Evolutionary conservation across 2,888 invertebrate genomes (phyloP), one percentile per base, ranked within the genome.

Genomic region (Mesorhabditis belari): DNA sequence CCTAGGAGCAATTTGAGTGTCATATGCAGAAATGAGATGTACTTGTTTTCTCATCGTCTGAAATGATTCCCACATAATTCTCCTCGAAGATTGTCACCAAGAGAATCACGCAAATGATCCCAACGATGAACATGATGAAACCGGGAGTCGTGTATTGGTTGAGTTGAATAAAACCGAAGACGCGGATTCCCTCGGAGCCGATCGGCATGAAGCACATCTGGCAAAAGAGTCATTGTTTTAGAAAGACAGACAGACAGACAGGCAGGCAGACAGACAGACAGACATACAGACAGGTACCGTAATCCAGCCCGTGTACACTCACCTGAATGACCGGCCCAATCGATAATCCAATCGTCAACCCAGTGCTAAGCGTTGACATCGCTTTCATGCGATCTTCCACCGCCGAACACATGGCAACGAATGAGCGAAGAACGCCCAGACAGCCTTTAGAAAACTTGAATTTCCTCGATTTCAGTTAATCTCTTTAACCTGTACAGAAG

Each of bases 401-500:
- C 17, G 29, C 49, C n/a, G 52, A 52, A 24, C 51, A 50, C 44
- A 35, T 53, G 21, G 59, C 25, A 9, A 44, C 25, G 28, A 56
- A 57, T 3, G 58, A 19, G 50, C 55, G 54, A 4, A 55, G 57
- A 28, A 55, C 17, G 52, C 52, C 25, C 64, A 67, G 67, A 61
- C 12, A 60, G 58, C 3, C 67, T 57, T 85, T 2, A n/a, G n/a
- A n/a, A n/a, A n/a, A n/a, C n/a, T n/a, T n/a, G n/a, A n/a, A n/a
- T n/a, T n/a, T n/a, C n/a, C 94, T 92, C 29, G 92, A 92, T 73
- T 90, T 91, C 85, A 96, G 52, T n/a, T n/a, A n/a, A n/a, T n/a
- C n/a, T n/a, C n/a, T n/a, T n/a, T n/a, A n/a, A 35, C 44, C 44
- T 17, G 44, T 35, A 35, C 44, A 35, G 44, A 35, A 35, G 12